Conservation (phyloP, 2,797 vertebrate species). For the Arrhamphus sclerolepis region DNA sequence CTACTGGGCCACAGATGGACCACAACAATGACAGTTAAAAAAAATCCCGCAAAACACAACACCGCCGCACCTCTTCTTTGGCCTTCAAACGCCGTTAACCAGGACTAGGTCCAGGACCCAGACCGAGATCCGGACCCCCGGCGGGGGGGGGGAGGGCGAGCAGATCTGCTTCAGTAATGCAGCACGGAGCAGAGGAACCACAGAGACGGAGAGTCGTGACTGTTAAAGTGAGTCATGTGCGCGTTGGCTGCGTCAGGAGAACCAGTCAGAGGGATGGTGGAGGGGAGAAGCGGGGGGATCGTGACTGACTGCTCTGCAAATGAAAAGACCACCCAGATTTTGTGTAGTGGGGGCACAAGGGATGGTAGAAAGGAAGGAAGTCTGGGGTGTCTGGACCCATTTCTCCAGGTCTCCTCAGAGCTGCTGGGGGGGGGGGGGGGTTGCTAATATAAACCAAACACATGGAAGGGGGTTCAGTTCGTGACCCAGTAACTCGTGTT, state of each 20-base stretch:
- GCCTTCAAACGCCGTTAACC: too few species aligned
- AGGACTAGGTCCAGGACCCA: too few species aligned
- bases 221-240: conserved; percentile 98
- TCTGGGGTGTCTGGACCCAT: background rate
- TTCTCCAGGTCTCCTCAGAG: too few species aligned
- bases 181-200: conserved; percentile 87
- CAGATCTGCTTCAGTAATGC: conserved; percentile 89
- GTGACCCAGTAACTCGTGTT: conserved; percentile 88
- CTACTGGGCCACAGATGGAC: too few species aligned
- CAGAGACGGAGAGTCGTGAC: conserved; percentile 98
- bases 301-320: conserved; percentile 96
- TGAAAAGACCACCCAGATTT: conserved; percentile 77
- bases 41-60: too few species aligned
- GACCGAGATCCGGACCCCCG: too few species aligned
- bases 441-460: conserved; percentile 30
- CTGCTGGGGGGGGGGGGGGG: conserved; percentile 52
- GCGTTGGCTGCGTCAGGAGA: conserved; percentile 96
- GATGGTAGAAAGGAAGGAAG: background rate
- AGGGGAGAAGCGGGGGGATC: conserved; percentile 85
- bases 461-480: conserved; percentile 75
- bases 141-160: too few species aligned
- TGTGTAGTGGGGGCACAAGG: conserved; percentile 14
- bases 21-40: too few species aligned
- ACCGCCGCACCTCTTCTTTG: conserved; percentile 54
- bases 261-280: conserved; percentile 83